phyloP scores from a whole-genome alignment of 2,113 vertebrate genomes.

The Ailuropoda melanoleuca region DNA sequence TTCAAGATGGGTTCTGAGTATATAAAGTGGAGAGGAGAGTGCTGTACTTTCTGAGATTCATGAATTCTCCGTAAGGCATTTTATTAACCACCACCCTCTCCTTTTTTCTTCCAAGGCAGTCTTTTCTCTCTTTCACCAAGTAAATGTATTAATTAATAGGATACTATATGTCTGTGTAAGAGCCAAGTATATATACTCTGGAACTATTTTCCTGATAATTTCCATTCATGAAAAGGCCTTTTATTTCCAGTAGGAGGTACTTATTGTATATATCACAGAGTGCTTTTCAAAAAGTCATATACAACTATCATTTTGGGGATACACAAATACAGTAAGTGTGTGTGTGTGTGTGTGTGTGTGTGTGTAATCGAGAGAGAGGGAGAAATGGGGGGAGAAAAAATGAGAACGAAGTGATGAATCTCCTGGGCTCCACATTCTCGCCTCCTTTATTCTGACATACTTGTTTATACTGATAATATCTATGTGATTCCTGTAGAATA shows the following conservation, averaged over 20 bases:
- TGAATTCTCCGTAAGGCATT: neutral
- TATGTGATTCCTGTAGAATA: neutral
- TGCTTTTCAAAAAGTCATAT: neutral
- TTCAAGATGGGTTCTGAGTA: neutral
- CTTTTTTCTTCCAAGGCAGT: neutral
- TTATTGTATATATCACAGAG: neutral
- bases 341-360: neutral
- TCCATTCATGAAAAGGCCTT: neutral
- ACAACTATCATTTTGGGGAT: neutral
- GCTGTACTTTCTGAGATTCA: neutral
- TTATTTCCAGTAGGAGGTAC: neutral
- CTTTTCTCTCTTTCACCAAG: neutral
- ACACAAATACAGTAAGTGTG: neutral
- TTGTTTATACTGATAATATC: neutral
- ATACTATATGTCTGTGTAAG: neutral
- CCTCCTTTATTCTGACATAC: neutral
- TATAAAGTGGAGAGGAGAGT: neutral
- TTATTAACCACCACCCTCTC: neutral
- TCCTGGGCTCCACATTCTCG: neutral
- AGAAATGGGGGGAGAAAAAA: too few relatives aligned
- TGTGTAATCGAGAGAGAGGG: neutral
- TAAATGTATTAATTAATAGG: neutral
- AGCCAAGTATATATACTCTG: neutral
- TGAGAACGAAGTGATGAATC: neutral
- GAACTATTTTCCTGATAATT: neutral